Percentiles rank a stretch among this genome's conserved stretches.
These are phyloP conservation scores for Toxostoma redivivum DNA, from an alignment of 2,113 vertebrate genomes.

Conservation along the genomic window DNA sequence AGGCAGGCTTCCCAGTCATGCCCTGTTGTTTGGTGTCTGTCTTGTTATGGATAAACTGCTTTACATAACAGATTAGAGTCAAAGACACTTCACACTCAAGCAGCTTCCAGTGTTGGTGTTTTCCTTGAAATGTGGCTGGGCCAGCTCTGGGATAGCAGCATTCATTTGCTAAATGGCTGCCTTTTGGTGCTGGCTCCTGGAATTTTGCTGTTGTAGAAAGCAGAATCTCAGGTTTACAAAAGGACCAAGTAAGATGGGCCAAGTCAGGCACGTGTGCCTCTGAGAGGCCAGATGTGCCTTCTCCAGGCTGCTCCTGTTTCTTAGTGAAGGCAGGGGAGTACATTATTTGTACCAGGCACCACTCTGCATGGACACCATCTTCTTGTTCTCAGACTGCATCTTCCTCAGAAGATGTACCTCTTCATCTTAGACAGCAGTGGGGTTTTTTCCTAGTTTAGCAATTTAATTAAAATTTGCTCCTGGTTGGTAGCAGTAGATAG, in stretches of 20 bases:
- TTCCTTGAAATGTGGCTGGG: not conserved
- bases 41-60: not conserved
- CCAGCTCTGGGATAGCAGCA: not conserved
- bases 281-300: not conserved
- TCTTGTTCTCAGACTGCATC: not conserved
- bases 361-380: not conserved
- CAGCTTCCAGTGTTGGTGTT: not conserved
- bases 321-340: not conserved
- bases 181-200: not conserved
- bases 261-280: not conserved
- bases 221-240: not conserved
- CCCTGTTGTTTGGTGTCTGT: not conserved
- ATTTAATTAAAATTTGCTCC: not conserved
- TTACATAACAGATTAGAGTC: not conserved
- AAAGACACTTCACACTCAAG: not conserved
- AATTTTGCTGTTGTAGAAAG: not conserved
- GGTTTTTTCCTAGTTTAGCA: not conserved
- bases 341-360: not conserved
- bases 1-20: not conserved
- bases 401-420: not conserved
- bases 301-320: not conserved
- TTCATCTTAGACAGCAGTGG: not conserved
- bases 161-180: not conserved
- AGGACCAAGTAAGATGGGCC: not conserved
- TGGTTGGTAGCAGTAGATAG: not conserved